A percentile compares a stretch with the other conserved stretches of the same genome.
These are phyloP conservation scores for Sebastes trivittatus DNA, from an alignment of 2,797 vertebrate genomes.

Conservation along the genomic window DNA sequence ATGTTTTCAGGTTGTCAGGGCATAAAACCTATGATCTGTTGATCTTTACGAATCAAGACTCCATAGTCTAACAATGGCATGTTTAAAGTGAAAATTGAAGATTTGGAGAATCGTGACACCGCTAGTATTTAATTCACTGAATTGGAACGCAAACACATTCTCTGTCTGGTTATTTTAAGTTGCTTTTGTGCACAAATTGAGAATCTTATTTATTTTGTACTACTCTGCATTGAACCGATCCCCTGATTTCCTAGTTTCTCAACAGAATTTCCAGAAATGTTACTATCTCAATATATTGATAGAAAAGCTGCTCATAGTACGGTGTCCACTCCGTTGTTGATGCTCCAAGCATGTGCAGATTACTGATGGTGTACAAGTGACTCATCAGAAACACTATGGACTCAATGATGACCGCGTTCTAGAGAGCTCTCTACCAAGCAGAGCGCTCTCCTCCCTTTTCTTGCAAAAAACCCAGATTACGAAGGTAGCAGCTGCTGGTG, in stretches of 20 bases:
- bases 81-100: neutral
- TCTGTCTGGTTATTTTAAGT: neutral
- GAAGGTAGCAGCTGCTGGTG: neutral
- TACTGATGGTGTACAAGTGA: neutral
- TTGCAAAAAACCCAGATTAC: neutral
- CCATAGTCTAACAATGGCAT: neutral
- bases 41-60: neutral
- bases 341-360: neutral
- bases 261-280: neutral
- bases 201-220: neutral
- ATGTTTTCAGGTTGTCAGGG: neutral
- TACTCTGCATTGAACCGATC: neutral
- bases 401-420: neutral
- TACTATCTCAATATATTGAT: neutral
- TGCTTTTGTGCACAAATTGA: neutral
- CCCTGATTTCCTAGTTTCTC: neutral
- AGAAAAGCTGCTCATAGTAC: neutral
- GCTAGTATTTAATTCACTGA: neutral
- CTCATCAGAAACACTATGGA: neutral
- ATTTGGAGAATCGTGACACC: neutral
- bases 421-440: neutral
- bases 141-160: neutral
- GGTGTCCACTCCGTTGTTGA: neutral
- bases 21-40: neutral
- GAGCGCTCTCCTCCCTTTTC: neutral